phyloP scores from a whole-genome alignment of 2,113 vertebrate species.

The Rhadina sibilatrix region DNA sequence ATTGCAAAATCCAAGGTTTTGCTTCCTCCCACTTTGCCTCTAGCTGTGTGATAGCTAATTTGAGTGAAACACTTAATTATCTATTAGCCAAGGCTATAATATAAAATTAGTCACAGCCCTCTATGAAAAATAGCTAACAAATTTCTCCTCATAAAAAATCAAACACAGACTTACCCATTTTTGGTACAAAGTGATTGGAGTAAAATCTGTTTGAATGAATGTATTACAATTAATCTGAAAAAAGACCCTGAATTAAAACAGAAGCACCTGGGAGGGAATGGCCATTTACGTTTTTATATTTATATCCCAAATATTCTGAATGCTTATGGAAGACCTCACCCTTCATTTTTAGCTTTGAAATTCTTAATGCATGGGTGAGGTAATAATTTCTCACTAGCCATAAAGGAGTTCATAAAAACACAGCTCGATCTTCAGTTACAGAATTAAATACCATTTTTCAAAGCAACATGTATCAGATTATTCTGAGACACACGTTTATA shows the following conservation, averaged over 20 bases:
- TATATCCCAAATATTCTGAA: neutral
- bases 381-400: neutral
- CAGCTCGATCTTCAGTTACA: neutral
- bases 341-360: neutral
- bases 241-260: neutral
- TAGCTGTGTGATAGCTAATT: conserved; percentile 46
- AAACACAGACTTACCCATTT: conserved; percentile 1
- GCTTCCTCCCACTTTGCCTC: conserved; percentile 39
- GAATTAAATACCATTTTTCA: neutral
- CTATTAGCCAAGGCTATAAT: conserved; percentile 54
- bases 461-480: neutral
- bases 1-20: conserved; percentile 2
- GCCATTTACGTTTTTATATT: neutral
- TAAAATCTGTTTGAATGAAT: neutral
- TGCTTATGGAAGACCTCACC: neutral
- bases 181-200: neutral
- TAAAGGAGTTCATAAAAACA: neutral
- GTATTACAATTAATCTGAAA: neutral
- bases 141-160: conserved; percentile 21
- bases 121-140: conserved; percentile 48
- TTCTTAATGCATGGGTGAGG: neutral
- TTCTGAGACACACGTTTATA: neutral
- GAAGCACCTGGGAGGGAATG: neutral
- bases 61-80: conserved; percentile 58
- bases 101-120: conserved; percentile 45